Evolutionary conservation across 2,113 vertebrate species (phyloP).

Genomic region (Lagenorhynchus albirostris): DNA sequence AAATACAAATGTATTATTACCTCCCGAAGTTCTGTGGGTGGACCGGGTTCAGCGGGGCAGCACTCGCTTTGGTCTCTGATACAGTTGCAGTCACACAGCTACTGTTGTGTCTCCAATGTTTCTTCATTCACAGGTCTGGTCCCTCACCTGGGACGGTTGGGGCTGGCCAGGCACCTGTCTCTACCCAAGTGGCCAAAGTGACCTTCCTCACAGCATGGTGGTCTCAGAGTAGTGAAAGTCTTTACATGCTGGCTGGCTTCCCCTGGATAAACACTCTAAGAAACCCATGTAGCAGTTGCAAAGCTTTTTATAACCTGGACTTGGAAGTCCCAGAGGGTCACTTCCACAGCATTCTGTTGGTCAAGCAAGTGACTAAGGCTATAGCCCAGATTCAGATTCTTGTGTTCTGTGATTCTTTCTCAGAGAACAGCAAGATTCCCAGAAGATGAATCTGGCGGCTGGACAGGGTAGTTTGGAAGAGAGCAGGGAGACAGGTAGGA

Average conservation of each 20-base stretch:
- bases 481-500: not conserved
- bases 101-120: fast-evolving
- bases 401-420: not conserved
- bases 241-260: not conserved
- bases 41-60: not conserved
- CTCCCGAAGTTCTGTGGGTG: not conserved
- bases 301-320: not conserved
- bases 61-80: fast-evolving
- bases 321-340: not conserved
- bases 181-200: not conserved
- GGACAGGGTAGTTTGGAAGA: not conserved
- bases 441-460: not conserved
- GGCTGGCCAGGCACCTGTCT: not conserved
- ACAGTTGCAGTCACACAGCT: fast-evolving
- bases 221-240: not conserved
- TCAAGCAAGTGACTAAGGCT: no score
- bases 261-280: no score
- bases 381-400: not conserved
- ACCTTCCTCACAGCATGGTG: not conserved
- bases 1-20: not conserved
- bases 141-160: no score
- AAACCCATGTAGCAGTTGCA: fast-evolving
- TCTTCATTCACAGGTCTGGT: not conserved
- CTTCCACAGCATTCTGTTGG: not conserved
- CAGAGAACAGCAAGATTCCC: not conserved